Evolutionary conservation across 2,888 invertebrate species (phyloP).

Genomic region (Leucophenga montana): DNA sequence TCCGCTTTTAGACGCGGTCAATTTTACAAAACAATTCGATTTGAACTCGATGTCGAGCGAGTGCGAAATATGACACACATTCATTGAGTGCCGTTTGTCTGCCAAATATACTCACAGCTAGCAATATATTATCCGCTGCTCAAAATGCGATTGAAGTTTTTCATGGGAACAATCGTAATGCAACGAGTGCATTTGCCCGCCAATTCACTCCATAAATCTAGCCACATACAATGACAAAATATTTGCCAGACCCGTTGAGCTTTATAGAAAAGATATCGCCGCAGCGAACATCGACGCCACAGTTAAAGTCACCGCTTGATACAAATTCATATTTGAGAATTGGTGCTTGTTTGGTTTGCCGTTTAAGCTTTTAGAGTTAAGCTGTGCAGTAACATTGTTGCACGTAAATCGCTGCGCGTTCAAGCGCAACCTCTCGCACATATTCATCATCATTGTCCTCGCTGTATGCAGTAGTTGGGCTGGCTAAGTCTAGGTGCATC

Average conservation of each 20-base stretch:
- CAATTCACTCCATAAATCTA: conserved; percentile 69
- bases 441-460: conserved; percentile 5
- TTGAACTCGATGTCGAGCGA: conserved; percentile 51
- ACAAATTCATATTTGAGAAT: conserved; percentile 62
- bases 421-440: conserved; percentile 32
- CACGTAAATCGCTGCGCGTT: conserved; percentile 12
- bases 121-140: conserved; percentile 47
- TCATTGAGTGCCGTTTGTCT: conserved; percentile 22
- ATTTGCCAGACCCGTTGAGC: conserved; percentile 70
- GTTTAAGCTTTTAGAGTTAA: conserved; percentile 11
- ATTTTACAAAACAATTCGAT: background rate
- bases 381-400: background rate
- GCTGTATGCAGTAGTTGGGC: background rate
- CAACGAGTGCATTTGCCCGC: conserved; percentile 49
- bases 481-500: conserved; percentile 17
- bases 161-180: conserved; percentile 63
- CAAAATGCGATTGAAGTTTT: conserved; percentile 17
- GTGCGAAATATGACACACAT: conserved; percentile 70
- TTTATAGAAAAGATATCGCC: conserved; percentile 57
- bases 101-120: conserved; percentile 33
- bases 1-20: no score
- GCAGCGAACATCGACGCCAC: conserved; percentile 50
- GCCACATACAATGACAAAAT: conserved; percentile 69
- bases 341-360: background rate
- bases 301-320: conserved; percentile 61